Base-by-base conservation (phyloP, 1,140 invertebrate species). In the Whitmania pigra region DNA sequence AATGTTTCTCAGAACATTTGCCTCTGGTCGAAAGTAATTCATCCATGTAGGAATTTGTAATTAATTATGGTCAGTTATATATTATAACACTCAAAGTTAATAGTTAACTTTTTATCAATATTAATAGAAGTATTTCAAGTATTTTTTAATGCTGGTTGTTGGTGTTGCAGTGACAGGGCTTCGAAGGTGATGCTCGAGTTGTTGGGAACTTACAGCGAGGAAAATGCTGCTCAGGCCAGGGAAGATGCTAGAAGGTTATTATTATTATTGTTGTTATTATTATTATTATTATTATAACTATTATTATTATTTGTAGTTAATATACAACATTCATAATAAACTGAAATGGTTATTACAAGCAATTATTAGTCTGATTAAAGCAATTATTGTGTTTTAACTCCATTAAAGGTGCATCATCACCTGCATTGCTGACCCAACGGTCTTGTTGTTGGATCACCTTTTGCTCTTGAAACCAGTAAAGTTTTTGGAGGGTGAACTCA, bases 131-230 rank as follows among this genome's bases (percentile, higher is more conserved):
- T n/a, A n/a, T n/a, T n/a, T n/a, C n/a, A n/a, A n/a, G n/a, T n/a
- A n/a, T n/a, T n/a, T n/a, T n/a, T n/a, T n/a, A n/a, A n/a, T n/a
- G n/a, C n/a, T n/a, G n/a, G n/a, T n/a, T n/a, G n/a, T n/a, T n/a
- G n/a, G n/a, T n/a, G n/a, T 49, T 49, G 2, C 79, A 91, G 92
- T 83, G 92, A 95, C 80, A 85, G 90, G 78, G 92, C 93, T 36
- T 89, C 92, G 31, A 93, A 93, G 82, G 92, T 97, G 0, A 97
- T 98, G 93, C 90, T 97, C 74, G 93, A 97, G 82, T 84, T 98
- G 6, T 81, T 97, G 49, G 90, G 92, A 18, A 97, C 94, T 0
- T 98, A 97, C 79, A 97, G 93, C 67, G 89, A 92, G 73, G 93
- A 97, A 78, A 97, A 95, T 85, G 94, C 94, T 2, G 93, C 92